Evolutionary conservation across 2,888 invertebrate species (phyloP), one percentile per base, ranked within the genome.

Genomic region (Hydriomena furcata): DNA sequence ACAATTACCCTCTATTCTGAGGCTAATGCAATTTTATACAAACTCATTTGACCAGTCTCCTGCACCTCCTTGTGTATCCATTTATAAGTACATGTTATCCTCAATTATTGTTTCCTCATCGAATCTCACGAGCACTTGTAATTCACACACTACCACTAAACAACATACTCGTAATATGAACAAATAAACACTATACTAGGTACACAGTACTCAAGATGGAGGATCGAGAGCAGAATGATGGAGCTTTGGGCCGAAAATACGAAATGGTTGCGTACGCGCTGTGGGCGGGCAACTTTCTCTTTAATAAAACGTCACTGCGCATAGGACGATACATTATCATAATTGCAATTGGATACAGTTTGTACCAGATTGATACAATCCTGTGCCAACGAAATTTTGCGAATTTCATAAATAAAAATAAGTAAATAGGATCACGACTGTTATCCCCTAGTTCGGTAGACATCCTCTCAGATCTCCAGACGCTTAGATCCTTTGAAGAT

Each of bases 231-330:
- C 46, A 55, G 61, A 61, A 54, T 61, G 61, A 56, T 58, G 52
- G 49, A 59, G 58, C 60, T 63, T 62, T 49, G 53, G 54, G 56
- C 58, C 56, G 51, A 52, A 52, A 57, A 57, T 55, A 53, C 58
- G 52, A 60, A 63, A 66, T 54, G 60, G 66, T 67, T 71, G 73
- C 68, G 65, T 60, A 49, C 58, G 57, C 62, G 63, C 68, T 63
- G 81, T 82, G 79, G 82, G 83, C 79, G 80, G 78, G 80, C 79
- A 75, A 84, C 88, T 88, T 88, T 88, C 88, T 80, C 84, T 84
- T 80, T 73, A 66, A 30, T 35, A 52, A 53, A 60, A 55, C 61
- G 58, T 57, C 61, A 57, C 55, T 52, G 51, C 50, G 35, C 25
- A 51, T 52, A 52, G 45, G 58, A 55, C 51, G 53, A 53, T 55